Evolutionary conservation across 2,888 invertebrate genomes (phyloP).

Genomic region (Orthonychiurus folsomi): DNA sequence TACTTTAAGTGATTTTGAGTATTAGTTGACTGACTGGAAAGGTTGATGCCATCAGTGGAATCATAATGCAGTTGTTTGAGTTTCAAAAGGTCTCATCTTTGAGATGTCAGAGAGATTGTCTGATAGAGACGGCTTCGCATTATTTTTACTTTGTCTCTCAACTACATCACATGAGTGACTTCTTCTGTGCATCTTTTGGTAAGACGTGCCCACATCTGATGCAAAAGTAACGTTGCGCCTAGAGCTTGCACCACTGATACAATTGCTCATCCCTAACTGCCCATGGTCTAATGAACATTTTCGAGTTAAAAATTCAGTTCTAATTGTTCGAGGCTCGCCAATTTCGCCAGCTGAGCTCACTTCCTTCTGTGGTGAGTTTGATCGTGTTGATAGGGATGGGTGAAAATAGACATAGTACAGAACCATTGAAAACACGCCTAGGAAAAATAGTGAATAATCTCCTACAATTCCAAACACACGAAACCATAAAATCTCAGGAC

Average conservation of each 20-base stretch:
- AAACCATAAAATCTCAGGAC: conserved; percentile 35
- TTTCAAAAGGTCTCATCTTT: not conserved
- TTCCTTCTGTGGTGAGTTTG: conserved; percentile 12
- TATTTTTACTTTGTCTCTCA: not conserved
- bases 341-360: not conserved
- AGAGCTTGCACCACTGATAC: conserved; percentile 35
- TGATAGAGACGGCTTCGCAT: not conserved
- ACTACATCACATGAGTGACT: not conserved
- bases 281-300: conserved; percentile 37
- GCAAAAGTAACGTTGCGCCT: conserved; percentile 37
- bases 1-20: too few species aligned
- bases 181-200: not conserved
- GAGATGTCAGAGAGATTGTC: not conserved
- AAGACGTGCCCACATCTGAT: conserved; percentile 16
- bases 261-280: conserved; percentile 17
- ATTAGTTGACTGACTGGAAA: too few species aligned
- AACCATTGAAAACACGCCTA: conserved; percentile 38
- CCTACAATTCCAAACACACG: conserved; percentile 34
- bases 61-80: not conserved
- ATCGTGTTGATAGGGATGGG: conserved; percentile 25
- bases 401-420: conserved; percentile 38
- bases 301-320: conserved; percentile 28
- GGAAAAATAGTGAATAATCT: conserved; percentile 35
- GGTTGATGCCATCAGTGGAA: too few species aligned
- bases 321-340: conserved; percentile 5